Conservation (phyloP, 2,888 invertebrate genomes). For the Zootermopsis nevadensis region DNA sequence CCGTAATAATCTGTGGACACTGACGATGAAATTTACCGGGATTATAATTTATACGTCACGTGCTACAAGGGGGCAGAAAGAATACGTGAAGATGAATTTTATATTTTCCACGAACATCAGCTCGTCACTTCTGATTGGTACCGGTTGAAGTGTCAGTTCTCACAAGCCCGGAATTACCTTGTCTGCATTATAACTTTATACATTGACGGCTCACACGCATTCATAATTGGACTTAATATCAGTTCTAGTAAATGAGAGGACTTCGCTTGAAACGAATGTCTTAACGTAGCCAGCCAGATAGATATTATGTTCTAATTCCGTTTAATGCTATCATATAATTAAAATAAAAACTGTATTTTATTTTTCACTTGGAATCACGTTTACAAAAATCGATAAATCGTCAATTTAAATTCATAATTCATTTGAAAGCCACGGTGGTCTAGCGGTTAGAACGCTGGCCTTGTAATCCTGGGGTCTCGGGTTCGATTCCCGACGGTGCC, state of each 20-base stretch:
- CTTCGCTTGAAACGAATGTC: not conserved
- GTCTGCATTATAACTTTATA: not conserved
- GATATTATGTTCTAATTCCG: not conserved
- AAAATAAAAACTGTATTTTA: too few relatives aligned
- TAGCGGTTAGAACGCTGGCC: too few relatives aligned
- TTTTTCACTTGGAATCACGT: too few relatives aligned
- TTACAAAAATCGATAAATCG: too few relatives aligned
- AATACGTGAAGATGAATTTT: not conserved
- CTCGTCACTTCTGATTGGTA: not conserved
- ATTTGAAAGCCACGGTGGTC: too few relatives aligned
- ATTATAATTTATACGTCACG: conserved; percentile 17
- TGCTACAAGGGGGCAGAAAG: conserved; percentile 7
- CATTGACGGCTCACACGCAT: not conserved
- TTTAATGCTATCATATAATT: not conserved
- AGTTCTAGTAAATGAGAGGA: not conserved
- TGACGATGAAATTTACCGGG: not conserved
- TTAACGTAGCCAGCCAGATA: not conserved
- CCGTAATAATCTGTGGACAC: conserved; percentile 1
- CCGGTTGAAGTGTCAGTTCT: not conserved
- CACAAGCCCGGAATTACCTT: not conserved
- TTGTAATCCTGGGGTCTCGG: too few relatives aligned
- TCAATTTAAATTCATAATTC: too few relatives aligned
- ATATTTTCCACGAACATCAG: conserved; percentile 10
- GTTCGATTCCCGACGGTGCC: too few relatives aligned
- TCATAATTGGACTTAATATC: conserved; percentile 5